phyloP scores from a whole-genome alignment of 2,113 vertebrate genomes.

The Toxotes jaculatrix region DNA sequence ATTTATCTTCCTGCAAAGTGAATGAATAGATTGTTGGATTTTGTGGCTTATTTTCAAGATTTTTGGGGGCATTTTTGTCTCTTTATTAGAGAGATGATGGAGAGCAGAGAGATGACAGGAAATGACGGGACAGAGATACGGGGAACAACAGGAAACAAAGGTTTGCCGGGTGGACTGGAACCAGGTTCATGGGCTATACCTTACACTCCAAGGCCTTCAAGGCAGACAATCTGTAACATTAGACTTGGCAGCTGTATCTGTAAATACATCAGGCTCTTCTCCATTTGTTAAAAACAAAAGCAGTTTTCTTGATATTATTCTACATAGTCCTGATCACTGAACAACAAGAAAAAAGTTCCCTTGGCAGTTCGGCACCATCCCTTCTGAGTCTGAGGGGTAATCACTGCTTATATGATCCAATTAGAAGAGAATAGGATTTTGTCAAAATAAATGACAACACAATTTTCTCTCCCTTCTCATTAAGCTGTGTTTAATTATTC shows the following conservation, averaged over 20 bases:
- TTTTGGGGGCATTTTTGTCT: not conserved
- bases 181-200: not conserved
- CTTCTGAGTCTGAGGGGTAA: conserved; percentile 28
- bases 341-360: not conserved
- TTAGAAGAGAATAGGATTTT: conserved; percentile 63
- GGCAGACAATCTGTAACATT: not conserved
- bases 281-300: not conserved
- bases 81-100: not conserved
- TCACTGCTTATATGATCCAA: conserved; percentile 47
- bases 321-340: conserved; percentile 8
- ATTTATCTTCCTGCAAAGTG: not conserved
- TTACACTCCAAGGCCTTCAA: too few relatives aligned
- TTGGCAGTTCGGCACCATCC: conserved; percentile 10
- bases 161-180: not conserved
- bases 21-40: not conserved
- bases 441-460: conserved; percentile 62
- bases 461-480: conserved; percentile 49
- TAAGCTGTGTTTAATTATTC: conserved; percentile 60
- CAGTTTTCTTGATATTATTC: not conserved
- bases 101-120: not conserved
- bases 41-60: not conserved
- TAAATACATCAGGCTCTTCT: not conserved
- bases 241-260: not conserved
- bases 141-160: not conserved
- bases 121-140: not conserved